Evolutionary conservation across 2,888 invertebrate species (phyloP).

Genomic region (Troides oblongomaculatus): DNA sequence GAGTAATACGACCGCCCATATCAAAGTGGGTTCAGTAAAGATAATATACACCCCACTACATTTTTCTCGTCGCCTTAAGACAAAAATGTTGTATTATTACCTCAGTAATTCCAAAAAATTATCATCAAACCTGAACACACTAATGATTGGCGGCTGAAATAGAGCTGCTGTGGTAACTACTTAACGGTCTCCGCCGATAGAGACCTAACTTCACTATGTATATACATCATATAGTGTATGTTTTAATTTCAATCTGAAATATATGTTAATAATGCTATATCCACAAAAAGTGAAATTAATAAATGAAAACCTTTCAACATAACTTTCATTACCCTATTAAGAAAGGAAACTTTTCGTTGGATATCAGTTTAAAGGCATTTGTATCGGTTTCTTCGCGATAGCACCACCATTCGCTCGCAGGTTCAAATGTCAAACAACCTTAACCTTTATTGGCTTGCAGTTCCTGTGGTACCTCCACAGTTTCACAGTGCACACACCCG

Average conservation of each 20-base stretch:
- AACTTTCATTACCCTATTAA: neutral
- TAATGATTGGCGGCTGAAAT: too few relatives aligned
- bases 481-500: neutral
- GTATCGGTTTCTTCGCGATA: conserved; percentile 27
- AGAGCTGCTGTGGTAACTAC: too few relatives aligned
- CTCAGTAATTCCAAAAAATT: too few relatives aligned
- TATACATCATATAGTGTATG: too few relatives aligned
- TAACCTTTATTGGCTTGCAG: conserved; percentile 15
- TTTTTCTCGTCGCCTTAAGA: too few relatives aligned
- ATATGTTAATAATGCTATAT: neutral
- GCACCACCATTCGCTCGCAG: conserved; percentile 17
- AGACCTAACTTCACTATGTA: too few relatives aligned
- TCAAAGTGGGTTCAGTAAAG: too few relatives aligned
- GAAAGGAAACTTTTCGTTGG: neutral
- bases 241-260: neutral
- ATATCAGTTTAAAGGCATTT: neutral
- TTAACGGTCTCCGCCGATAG: too few relatives aligned
- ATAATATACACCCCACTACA: too few relatives aligned
- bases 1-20: too few relatives aligned
- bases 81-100: too few relatives aligned
- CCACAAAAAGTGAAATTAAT: neutral
- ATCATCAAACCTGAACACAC: too few relatives aligned
- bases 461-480: conserved; percentile 7
- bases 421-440: conserved; percentile 27
- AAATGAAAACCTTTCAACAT: neutral